Evolutionary conservation across 1,140 invertebrate species (phyloP).

Genomic region (Scaptomyza montana): DNA sequence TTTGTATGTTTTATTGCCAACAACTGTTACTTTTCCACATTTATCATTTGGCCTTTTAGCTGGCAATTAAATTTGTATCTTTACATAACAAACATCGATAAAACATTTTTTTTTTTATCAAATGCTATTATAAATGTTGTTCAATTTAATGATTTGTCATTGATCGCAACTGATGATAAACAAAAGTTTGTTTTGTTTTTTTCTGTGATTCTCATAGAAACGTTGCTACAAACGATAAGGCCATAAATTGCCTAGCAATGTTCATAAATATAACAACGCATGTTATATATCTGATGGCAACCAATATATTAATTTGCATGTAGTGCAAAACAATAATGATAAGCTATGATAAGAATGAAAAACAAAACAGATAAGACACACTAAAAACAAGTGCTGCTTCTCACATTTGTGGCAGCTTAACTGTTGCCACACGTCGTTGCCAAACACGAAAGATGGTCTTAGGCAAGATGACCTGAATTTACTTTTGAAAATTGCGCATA

Average conservation of each 20-base stretch:
- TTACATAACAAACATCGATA: conserved; percentile 7
- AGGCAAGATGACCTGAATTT: conserved; percentile 36
- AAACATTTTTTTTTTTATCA: neutral
- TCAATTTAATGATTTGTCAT: conserved; percentile 12
- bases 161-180: conserved; percentile 22
- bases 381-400: neutral
- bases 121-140: neutral
- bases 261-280: conserved; percentile 1
- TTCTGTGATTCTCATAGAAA: neutral
- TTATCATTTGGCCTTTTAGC: neutral
- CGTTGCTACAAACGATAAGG: neutral
- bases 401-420: neutral
- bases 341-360: conserved; percentile 10
- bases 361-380: neutral
- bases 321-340: conserved; percentile 12
- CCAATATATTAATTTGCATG: conserved; percentile 15
- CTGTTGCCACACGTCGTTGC: conserved; percentile 2
- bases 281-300: conserved; percentile 1
- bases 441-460: conserved; percentile 1
- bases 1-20: neutral
- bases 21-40: neutral
- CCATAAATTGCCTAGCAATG: conserved; percentile 33
- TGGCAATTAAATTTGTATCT: neutral
- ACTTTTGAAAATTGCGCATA: conserved; percentile 43
- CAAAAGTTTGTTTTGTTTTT: neutral